phyloP scores from a whole-genome alignment of 2,113 vertebrate genomes.

The Grus americana region DNA sequence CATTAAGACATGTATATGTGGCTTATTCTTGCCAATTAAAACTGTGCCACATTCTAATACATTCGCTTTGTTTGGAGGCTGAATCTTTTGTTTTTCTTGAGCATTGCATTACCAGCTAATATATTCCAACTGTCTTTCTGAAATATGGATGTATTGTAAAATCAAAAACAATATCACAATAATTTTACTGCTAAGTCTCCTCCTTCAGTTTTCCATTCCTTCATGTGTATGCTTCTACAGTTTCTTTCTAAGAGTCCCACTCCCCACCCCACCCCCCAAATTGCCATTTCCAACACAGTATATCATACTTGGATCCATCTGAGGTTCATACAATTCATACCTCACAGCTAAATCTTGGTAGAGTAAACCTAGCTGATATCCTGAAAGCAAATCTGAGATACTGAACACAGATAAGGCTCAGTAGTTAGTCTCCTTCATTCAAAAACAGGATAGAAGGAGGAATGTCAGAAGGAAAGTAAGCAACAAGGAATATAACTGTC shows the following conservation, averaged over 20 bases:
- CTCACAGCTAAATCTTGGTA: neutral
- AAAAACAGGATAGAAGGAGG: neutral
- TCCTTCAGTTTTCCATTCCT: neutral
- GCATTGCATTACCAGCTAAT: neutral
- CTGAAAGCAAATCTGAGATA: neutral
- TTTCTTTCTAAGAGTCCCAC: neutral
- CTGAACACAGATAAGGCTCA: neutral
- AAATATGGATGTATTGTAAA: neutral
- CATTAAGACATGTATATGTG: neutral
- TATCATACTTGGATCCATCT: neutral
- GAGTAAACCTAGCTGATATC: neutral
- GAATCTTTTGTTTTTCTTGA: neutral
- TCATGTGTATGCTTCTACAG: neutral
- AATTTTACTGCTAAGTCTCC: neutral
- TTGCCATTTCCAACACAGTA: neutral
- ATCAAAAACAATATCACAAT: neutral
- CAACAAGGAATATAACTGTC: neutral
- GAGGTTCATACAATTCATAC: neutral
- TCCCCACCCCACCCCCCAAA: neutral
- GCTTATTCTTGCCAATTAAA: neutral
- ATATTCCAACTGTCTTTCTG: neutral
- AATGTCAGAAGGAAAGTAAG: neutral
- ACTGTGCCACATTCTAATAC: neutral
- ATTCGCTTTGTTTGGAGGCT: neutral
- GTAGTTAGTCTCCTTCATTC: neutral